These are phyloP conservation scores for Rhabdophis nuchalis DNA, from an alignment of 2,797 vertebrate species.

Conservation along the genomic window DNA sequence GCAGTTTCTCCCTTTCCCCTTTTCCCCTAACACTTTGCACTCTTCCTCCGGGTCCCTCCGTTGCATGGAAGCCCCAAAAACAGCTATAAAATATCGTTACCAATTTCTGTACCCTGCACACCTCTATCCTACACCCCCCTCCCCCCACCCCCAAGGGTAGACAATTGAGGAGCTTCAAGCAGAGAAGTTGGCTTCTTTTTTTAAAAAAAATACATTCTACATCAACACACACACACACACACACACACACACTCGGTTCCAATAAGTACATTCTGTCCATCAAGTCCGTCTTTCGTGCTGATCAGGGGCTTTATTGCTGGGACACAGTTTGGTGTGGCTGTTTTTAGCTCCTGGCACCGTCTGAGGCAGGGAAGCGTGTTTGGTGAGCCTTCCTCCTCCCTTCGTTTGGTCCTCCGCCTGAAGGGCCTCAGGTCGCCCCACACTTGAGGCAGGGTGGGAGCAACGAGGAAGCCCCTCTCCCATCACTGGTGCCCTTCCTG, in stretches of 20 bases:
- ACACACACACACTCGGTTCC: slow-evolving; percentile 6
- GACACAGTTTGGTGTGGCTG: neutral
- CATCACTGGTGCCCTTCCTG: neutral
- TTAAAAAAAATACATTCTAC: slow-evolving; percentile 61
- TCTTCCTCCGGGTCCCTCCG: slow-evolving; percentile 70
- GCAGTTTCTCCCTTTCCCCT: slow-evolving; percentile 65
- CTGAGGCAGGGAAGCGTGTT: neutral
- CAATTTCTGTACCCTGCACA: slow-evolving; percentile 82
- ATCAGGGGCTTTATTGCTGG: slow-evolving; percentile 53
- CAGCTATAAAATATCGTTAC: slow-evolving; percentile 79
- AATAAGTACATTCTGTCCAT: slow-evolving; percentile 44
- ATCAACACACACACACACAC: slow-evolving; percentile 30
- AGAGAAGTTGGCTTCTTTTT: slow-evolving; percentile 61
- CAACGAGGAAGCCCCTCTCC: neutral
- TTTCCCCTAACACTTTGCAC: slow-evolving; percentile 71
- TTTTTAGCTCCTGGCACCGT: neutral
- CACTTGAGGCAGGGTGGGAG: neutral
- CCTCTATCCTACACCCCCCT: slow-evolving; percentile 52
- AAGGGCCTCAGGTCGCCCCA: neutral
- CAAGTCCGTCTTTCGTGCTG: slow-evolving; percentile 20
- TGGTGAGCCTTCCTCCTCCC: neutral
- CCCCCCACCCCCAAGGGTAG: slow-evolving; percentile 45
- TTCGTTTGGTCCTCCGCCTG: neutral
- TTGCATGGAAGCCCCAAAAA: slow-evolving; percentile 75
- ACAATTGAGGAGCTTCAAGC: slow-evolving; percentile 60